Percentiles rank a stretch among this genome's conserved stretches.
Conservation (phyloP, 2,888 invertebrate genomes). For the Bimastos eiseni region DNA sequence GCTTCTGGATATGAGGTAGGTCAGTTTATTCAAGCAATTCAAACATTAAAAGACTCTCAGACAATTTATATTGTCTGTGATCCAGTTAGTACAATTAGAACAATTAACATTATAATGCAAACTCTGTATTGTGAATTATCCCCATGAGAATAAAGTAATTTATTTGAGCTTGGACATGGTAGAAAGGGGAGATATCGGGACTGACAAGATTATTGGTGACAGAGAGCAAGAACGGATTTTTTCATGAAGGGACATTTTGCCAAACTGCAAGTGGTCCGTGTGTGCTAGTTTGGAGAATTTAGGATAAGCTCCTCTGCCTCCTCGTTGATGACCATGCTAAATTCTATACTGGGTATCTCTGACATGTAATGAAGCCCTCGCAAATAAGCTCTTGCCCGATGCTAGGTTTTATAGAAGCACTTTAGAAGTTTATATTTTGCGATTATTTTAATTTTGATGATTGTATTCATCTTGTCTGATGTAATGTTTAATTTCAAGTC, state of each 20-base stretch:
- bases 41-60: background rate
- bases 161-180: background rate
- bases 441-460: no score
- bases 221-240: background rate
- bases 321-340: no score
- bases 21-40: background rate
- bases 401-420: no score
- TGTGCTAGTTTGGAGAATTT: background rate
- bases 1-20: conserved; percentile 51
- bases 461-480: background rate
- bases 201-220: background rate
- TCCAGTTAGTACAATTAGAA: background rate
- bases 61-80: background rate
- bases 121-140: background rate
- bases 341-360: no score
- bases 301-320: no score
- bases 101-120: background rate
- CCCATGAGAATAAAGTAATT: background rate
- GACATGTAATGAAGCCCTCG: no score
- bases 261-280: background rate
- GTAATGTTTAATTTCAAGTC: background rate
- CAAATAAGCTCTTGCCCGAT: no score
- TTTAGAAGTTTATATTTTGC: no score
- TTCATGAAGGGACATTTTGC: background rate
- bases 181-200: background rate